Conservation (phyloP, 64 coral and sea anemone genomes). For the Montipora foliosa region DNA sequence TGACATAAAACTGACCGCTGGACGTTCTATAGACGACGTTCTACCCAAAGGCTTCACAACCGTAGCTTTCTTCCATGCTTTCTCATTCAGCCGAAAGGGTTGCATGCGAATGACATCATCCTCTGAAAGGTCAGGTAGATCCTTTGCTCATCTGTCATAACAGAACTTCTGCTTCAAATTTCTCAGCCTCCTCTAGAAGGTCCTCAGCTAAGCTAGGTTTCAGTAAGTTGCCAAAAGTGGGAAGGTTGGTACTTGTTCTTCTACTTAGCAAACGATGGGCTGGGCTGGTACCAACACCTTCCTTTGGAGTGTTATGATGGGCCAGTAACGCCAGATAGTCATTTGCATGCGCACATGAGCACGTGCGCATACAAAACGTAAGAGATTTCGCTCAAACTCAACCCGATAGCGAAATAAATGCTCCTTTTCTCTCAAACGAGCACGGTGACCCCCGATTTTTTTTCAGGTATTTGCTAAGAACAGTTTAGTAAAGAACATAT, state of each 20-base stretch:
- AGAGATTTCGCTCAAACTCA: too few relatives aligned
- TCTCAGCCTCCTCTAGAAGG: neutral
- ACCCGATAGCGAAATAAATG: too few relatives aligned
- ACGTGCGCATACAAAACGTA: too few relatives aligned
- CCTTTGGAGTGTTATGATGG: neutral
- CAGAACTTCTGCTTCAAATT: neutral
- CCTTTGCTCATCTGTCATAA: neutral
- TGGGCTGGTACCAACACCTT: neutral
- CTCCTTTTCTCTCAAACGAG: too few relatives aligned
- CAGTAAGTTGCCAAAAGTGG: neutral
- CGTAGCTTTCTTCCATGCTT: neutral
- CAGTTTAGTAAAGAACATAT: too few relatives aligned
- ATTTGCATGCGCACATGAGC: too few relatives aligned
- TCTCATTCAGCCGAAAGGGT: neutral
- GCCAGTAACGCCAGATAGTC: conserved; percentile 15
- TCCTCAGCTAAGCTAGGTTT: neutral
- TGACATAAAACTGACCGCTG: neutral
- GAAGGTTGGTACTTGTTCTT: neutral
- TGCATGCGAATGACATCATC: neutral
- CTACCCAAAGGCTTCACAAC: neutral
- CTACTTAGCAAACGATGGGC: conserved; percentile 1
- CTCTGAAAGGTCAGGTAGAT: neutral
- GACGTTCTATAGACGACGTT: neutral
- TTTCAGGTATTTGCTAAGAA: too few relatives aligned
- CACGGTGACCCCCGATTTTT: too few relatives aligned